phyloP scores from a whole-genome alignment of 2,113 vertebrate genomes.

The Turdus rufiventris region DNA sequence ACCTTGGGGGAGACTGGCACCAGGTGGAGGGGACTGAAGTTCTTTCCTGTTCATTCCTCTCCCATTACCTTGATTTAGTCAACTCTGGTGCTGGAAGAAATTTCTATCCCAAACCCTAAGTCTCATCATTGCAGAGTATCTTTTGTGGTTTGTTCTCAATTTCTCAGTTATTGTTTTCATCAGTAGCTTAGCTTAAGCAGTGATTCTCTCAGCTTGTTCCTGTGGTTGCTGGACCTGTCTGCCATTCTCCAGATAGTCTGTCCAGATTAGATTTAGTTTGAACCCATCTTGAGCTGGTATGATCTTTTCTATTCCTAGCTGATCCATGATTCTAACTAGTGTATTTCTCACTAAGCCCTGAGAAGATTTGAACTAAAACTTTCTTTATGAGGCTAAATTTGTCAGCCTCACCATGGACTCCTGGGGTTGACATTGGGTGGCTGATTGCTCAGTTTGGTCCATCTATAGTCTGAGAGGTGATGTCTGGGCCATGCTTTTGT shows the following conservation, averaged over 20 bases:
- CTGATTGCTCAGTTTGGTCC: not conserved
- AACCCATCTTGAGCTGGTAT: not conserved
- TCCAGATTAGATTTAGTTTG: not conserved
- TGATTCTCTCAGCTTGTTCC: not conserved
- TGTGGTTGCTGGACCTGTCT: not conserved
- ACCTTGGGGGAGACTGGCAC: not conserved
- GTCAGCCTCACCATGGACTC: not conserved
- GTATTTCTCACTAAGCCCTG: not conserved
- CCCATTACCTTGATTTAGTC: not conserved
- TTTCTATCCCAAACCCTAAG: not conserved
- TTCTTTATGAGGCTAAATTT: not conserved
- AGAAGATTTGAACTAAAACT: constrained; percentile 14
- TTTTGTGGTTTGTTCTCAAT: not conserved
- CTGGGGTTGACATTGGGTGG: not conserved
- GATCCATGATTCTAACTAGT: not conserved
- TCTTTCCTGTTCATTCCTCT: not conserved
- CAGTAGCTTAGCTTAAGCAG: not conserved
- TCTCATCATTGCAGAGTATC: not conserved
- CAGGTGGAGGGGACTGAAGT: not conserved
- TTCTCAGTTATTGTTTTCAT: not conserved
- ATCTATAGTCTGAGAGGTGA: not conserved
- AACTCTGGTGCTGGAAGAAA: not conserved
- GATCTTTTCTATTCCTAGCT: not conserved
- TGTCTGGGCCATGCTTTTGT: not conserved
- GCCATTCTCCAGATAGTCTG: not conserved